Base-by-base conservation (phyloP, 2,113 vertebrate species). In the Anarrhichthys ocellatus region DNA sequence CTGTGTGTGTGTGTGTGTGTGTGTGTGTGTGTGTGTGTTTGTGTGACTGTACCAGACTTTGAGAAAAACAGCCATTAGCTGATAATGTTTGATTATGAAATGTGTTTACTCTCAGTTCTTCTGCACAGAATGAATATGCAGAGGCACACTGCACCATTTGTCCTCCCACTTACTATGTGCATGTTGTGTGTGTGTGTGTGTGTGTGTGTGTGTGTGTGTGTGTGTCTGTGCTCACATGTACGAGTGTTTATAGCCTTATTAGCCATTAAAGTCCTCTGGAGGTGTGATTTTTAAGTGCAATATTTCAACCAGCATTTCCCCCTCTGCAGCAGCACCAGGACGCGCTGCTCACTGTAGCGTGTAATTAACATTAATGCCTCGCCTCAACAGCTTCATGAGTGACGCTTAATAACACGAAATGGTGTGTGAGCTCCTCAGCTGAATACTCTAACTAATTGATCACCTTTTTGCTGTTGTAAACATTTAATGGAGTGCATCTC, bases 61-160 rank as follows among this genome's bases (percentile, higher is more conserved):
- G 64, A 78, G 42, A 24, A 50, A 64, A 72, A 29, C 56, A 72
- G 70, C 52, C 63, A 74, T 62, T 63, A 77, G 44, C 32, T 59
- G 63, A 69, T 75, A 58, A 66, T 7, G 27, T 62, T 71, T 74
- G 63, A 65, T 69, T 83, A 59, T 58, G 24, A 67, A 42, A 48
- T 58, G 15, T 80, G 61, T 78, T 78, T 56, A 61, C 46, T 64
- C 59, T 64, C 61, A 52, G 44, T 54, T 80, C 44, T 44, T 62
- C 11, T 20, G 63, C 38, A 52, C 65, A 5, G 11, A 78, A 68
- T 86, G 24, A 82, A 79, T 71, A 84, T 84, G 81, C 62, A 78
- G 40, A 59, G 40, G 75, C 70, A 81, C 59, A 34, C 81, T 67
- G 61, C 36, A 54, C 63, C 32, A 50, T 76, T 82, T 59, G 52